Percentiles rank a stretch among this genome's conserved stretches.
phyloP scores from a whole-genome alignment of 1,140 invertebrate species.

The Eurosta solidaginis region DNA sequence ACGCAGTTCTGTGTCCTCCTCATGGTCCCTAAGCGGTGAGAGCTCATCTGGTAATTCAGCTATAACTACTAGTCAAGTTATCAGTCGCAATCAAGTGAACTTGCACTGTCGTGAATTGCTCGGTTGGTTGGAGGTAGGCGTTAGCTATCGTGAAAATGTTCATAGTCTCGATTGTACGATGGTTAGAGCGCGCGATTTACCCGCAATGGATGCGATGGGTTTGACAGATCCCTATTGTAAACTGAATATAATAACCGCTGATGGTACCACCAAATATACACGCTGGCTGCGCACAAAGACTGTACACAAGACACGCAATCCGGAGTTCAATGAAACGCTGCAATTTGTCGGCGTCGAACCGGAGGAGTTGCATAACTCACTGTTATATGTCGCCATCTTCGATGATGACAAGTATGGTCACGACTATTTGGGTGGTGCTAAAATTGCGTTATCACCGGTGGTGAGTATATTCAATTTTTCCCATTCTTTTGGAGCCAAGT shows the following conservation, averaged over 20 bases:
- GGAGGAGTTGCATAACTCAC: conserved; percentile 71
- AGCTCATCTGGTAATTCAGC: conserved; percentile 54
- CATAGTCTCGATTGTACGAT: conserved; percentile 80
- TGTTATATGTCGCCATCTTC: conserved; percentile 72
- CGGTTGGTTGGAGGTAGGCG: conserved; percentile 74
- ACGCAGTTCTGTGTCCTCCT: conserved; percentile 54
- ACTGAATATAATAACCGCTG: conserved; percentile 73
- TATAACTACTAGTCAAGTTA: conserved; percentile 38
- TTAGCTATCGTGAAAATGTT: conserved; percentile 77
- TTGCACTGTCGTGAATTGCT: conserved; percentile 59
- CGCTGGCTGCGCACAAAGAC: conserved; percentile 73
- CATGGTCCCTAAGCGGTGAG: conserved; percentile 57
- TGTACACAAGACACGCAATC: conserved; percentile 89
- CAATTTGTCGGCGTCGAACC: conserved; percentile 82
- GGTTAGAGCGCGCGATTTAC: conserved; percentile 73
- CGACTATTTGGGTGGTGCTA: conserved; percentile 83
- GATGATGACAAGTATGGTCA: conserved; percentile 87
- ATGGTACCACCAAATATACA: conserved; percentile 53
- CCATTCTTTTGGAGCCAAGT: too few species aligned
- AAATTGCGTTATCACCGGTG: conserved; percentile 63
- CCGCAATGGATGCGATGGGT: conserved; percentile 86
- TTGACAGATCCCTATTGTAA: conserved; percentile 92
- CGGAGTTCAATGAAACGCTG: conserved; percentile 91
- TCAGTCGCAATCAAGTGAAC: conserved; percentile 27
- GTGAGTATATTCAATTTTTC: not conserved